phyloP scores from a whole-genome alignment of 2,797 vertebrate species.

The Sternotherus odoratus region DNA sequence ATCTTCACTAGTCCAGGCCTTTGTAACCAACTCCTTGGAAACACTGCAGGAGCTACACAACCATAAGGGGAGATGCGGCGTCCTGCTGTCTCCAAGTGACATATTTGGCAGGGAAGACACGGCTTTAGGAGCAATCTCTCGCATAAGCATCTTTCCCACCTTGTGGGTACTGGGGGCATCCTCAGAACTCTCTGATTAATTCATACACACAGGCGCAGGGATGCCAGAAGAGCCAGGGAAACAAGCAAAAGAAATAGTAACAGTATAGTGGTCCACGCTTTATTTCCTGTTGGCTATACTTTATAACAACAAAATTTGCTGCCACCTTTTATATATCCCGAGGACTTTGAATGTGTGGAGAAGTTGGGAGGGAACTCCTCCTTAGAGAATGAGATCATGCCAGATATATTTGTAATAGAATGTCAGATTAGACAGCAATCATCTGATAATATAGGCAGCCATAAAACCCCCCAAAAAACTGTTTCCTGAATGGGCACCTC shows the following conservation, averaged over 20 bases:
- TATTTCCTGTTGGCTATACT: rapidly evolving
- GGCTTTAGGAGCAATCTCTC: background rate
- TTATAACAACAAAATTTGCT: background rate
- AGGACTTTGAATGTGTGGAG: rapidly evolving
- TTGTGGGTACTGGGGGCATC: background rate
- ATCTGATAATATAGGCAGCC: background rate
- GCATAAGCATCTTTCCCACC: rapidly evolving
- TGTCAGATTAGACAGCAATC: rapidly evolving
- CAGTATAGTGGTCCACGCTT: background rate
- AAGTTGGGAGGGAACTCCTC: background rate
- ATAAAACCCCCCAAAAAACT: background rate
- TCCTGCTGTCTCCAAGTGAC: rapidly evolving
- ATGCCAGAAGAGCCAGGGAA: background rate
- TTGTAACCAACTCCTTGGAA: background rate
- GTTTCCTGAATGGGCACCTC: background rate
- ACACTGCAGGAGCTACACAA: rapidly evolving
- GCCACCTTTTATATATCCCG: background rate
- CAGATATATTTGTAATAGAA: background rate
- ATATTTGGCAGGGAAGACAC: rapidly evolving
- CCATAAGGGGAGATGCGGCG: rapidly evolving
- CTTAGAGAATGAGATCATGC: background rate
- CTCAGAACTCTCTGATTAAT: rapidly evolving
- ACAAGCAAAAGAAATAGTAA: background rate
- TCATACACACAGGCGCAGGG: background rate
- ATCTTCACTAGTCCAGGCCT: rapidly evolving